Evolutionary conservation across 1,140 invertebrate genomes (phyloP).

Genomic region (Rhynchophorus ferrugineus): DNA sequence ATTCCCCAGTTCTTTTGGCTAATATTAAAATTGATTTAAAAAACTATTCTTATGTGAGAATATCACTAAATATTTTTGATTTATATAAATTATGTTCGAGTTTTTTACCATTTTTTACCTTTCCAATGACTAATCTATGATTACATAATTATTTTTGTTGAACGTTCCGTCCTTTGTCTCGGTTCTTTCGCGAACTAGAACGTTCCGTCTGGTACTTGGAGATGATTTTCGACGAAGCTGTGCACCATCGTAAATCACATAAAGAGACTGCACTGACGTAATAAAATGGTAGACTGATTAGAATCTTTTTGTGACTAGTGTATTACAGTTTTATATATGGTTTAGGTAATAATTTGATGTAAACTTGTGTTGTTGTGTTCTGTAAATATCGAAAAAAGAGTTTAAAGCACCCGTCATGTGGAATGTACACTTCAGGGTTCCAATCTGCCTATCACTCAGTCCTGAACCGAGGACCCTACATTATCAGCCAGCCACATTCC

Average conservation of each 20-base stretch:
- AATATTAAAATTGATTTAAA: no score
- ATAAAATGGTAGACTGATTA: not conserved
- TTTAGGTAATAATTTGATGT: conserved; percentile 22
- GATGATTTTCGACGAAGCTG: no score
- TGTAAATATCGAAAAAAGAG: conserved; percentile 31
- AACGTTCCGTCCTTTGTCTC: no score
- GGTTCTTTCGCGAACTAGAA: no score
- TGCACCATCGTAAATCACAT: not conserved
- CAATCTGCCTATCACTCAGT: conserved; percentile 48
- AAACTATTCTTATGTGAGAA: no score
- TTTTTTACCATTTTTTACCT: no score
- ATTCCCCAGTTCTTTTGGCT: no score
- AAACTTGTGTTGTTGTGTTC: conserved; percentile 2
- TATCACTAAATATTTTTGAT: no score
- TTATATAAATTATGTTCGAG: no score
- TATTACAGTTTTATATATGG: conserved; percentile 6
- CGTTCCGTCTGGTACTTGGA: no score
- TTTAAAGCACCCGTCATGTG: conserved; percentile 39
- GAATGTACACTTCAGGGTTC: conserved; percentile 55
- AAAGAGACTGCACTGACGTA: not conserved
- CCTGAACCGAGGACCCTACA: conserved; percentile 16
- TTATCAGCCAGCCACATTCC: conserved; percentile 30
- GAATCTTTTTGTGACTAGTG: not conserved
- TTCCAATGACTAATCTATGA: no score
- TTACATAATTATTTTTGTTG: no score